These are phyloP conservation scores for Chloebia gouldiae DNA, from an alignment of 2,113 vertebrate genomes.

Conservation along the genomic window DNA sequence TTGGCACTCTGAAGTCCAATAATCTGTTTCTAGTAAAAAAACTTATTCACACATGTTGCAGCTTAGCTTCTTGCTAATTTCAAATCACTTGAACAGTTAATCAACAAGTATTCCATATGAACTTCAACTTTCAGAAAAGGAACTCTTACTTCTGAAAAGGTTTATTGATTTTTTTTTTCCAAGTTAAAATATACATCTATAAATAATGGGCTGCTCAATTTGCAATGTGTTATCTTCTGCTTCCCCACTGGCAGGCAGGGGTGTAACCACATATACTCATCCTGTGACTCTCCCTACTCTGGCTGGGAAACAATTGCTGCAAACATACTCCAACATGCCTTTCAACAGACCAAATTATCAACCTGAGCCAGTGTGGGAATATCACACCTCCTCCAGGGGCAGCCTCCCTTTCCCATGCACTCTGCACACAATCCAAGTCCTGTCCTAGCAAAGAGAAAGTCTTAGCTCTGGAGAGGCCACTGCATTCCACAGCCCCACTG, in stretches of 20 bases:
- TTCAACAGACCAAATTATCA: neutral
- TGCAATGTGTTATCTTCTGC: neutral
- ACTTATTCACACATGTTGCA: neutral
- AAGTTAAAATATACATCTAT: neutral
- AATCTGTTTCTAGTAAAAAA: neutral
- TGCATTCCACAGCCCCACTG: accelerated
- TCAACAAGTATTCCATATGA: neutral
- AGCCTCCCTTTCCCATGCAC: neutral
- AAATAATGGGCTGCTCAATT: neutral
- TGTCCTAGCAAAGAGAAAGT: accelerated
- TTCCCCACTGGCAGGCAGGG: neutral
- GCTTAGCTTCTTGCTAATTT: neutral
- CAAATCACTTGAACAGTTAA: neutral
- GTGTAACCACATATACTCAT: neutral
- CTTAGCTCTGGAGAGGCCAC: neutral
- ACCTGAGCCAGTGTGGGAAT: neutral
- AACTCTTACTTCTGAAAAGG: neutral
- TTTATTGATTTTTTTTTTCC: neutral
- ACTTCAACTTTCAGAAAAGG: neutral
- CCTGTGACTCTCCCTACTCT: neutral
- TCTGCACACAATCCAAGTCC: neutral
- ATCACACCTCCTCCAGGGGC: too few species aligned
- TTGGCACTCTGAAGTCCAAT: neutral
- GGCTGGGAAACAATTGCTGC: neutral
- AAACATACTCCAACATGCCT: accelerated